Evolutionary conservation across 2,888 invertebrate genomes (phyloP), one percentile per base, ranked within the genome.

Genomic region (Phyllotreta cruciferae): DNA sequence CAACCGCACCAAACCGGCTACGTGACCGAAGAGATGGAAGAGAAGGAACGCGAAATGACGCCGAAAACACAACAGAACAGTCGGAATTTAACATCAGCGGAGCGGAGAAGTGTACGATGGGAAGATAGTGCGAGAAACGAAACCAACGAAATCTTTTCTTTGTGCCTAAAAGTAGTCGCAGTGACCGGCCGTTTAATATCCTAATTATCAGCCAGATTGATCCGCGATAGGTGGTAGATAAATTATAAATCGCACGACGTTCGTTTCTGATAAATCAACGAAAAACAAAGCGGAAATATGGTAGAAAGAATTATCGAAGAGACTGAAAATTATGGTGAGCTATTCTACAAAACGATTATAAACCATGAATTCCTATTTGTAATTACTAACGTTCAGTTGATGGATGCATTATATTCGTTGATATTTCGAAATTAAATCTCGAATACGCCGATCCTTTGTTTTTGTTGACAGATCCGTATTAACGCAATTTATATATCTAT

Each of bases 301-400:
- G 88, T 88, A 73, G 88, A 88, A 81, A 85, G 86, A 78, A 88
- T 88, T 77, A 78, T 86, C 71, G 88, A 88, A 79, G 86, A 88
- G 82, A 81, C 82, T 68, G 85, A 85, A 77, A 85, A 83, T 75
- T 84, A 82, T 72, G 82, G 81, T 80, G 74, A 70, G 78, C 79
- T 62, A 65, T 8, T 37, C 24, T n/a, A 10, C 9, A 9, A 62
- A 42, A 49, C 50, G 56, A 60, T 56, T 52, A 49, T 50, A 36
- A 36, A 56, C 41, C 10, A 45, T 24, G 13, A 56, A 47, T 11
- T 41, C 14, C 10, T 11, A 34, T 11, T 34, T 42, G 8, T 52
- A 7, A 10, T 24, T 35, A 8, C 10, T 44, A 8, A 56, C 35
- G 10, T 4, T 9, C 24, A 10, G 9, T 10, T 57, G 50, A 10